Percentiles rank a stretch among this genome's conserved stretches.
These are phyloP conservation scores for Theodoxus fluviatilis DNA, from an alignment of 2,888 invertebrate genomes.

Conservation along the genomic window DNA sequence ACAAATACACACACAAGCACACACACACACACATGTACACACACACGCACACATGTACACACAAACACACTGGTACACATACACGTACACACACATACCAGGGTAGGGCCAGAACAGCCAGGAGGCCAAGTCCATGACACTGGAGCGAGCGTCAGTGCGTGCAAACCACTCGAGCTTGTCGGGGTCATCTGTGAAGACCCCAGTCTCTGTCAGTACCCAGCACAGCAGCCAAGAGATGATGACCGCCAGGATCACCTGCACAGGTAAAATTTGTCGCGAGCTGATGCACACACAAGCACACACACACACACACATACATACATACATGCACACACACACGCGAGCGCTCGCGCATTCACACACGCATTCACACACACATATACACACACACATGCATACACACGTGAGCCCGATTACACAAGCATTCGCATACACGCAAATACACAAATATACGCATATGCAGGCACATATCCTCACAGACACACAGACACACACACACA, in stretches of 20 bases:
- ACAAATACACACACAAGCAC: too few species aligned
- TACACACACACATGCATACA: constrained; percentile 14
- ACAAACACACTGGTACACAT: background rate
- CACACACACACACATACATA: background rate
- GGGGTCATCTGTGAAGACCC: constrained; percentile 28
- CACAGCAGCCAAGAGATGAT: constrained; percentile 41
- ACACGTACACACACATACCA: constrained; percentile 34
- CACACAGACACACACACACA: constrained; percentile 26
- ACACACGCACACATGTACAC: background rate
- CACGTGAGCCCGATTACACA: constrained; percentile 21
- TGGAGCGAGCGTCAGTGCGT: constrained; percentile 38
- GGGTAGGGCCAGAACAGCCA: constrained; percentile 51
- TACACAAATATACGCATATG: too few species aligned
- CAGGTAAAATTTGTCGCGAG: background rate
- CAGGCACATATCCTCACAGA: constrained; percentile 24
- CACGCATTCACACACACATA: constrained; percentile 6
- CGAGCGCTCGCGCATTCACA: background rate
- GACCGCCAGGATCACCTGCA: constrained; percentile 44
- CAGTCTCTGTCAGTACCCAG: constrained; percentile 40
- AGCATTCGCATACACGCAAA: constrained; percentile 21
- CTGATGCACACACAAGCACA: background rate
- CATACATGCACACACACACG: background rate
- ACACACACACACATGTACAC: too few species aligned
- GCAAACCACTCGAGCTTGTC: constrained; percentile 29
- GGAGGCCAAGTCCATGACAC: constrained; percentile 36